A percentile compares a stretch with the other conserved stretches of the same genome.
These are phyloP conservation scores for Leucophenga maculata DNA, from an alignment of 2,888 invertebrate species.

Conservation along the genomic window DNA sequence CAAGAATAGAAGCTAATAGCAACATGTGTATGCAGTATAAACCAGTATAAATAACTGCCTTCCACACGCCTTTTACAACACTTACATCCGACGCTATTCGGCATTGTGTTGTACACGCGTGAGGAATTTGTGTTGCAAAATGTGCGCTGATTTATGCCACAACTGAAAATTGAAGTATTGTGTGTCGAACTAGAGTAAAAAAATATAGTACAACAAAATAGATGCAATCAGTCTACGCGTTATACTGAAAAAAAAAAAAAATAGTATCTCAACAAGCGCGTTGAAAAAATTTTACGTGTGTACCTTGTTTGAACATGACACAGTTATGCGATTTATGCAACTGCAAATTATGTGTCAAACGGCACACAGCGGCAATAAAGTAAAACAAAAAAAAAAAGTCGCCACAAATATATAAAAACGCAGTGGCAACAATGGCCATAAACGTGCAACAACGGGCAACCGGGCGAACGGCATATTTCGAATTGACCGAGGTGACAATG, in stretches of 20 bases:
- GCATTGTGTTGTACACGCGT: neutral
- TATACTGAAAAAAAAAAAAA: conserved; percentile 2
- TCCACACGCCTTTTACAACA: neutral
- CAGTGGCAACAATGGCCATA: neutral
- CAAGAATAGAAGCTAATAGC: neutral
- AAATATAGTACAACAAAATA: neutral
- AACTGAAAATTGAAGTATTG: conserved; percentile 2
- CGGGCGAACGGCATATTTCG: neutral
- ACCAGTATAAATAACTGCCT: neutral
- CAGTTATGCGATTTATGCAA: conserved; percentile 66
- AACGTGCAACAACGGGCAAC: neutral
- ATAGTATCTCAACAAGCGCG: neutral
- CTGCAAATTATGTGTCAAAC: conserved; percentile 60
- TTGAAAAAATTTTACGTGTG: conserved; percentile 1
- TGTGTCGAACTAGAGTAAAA: too few relatives aligned
- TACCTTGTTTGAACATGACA: conserved; percentile 48
- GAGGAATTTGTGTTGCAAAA: neutral
- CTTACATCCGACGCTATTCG: neutral
- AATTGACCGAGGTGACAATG: neutral
- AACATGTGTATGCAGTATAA: neutral
- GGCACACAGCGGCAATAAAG: neutral
- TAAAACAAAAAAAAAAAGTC: neutral
- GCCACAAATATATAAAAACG: neutral
- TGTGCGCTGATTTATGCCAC: conserved; percentile 15
- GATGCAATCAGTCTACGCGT: neutral